Base-by-base conservation (phyloP, 2,113 vertebrate genomes). In the Aptenodytes forsteri region DNA sequence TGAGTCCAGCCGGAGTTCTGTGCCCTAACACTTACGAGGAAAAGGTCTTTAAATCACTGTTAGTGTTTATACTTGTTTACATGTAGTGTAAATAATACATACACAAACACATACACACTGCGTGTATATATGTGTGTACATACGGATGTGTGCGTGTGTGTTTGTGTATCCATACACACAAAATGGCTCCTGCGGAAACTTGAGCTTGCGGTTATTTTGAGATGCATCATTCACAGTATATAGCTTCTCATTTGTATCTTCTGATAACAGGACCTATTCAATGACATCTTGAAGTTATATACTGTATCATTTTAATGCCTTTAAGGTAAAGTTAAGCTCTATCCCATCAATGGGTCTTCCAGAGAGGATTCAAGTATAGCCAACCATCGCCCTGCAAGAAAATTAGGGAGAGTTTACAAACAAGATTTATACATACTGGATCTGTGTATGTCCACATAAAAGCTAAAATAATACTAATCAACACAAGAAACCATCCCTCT, bases 361-460 rank as follows among this genome's bases (percentile, higher is more conserved):
- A 99, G 73, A 99, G 98, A 10, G 99, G 99, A 90, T 97, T 98
- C 96, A 98, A 96, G 93, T 99, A 99, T 29, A 99, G 96, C 99
- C 99, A 99, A 54, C 98, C 98, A 1, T 99, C 99, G 1, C 99
- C 99, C 99, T 99, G 97, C 22, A 97, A 96, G 76, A 96, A 84
- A 97, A 98, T 92, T 17, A 66, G 49, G 82, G 21, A 89, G 50
- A 93, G 46, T 47, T 95, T 73, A 96, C 69, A 67, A 67, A 81
- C 14, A 34, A 65, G 71, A n/a, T 38, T 44, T 62, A 55, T 11
- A 93, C 40, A 38, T 7, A 30, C 11, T 1, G 1, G 6, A 69
- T 76, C 55, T 36, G 7, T 13, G 3, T 30, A 30, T 3, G 5
- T 77, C 55, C 87, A 64, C 26, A 23, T 13, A 72, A 79, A 83